A percentile compares a stretch with the other conserved stretches of the same genome.
Conservation (phyloP, 2,888 invertebrate species). For the Nycteola revayana region DNA sequence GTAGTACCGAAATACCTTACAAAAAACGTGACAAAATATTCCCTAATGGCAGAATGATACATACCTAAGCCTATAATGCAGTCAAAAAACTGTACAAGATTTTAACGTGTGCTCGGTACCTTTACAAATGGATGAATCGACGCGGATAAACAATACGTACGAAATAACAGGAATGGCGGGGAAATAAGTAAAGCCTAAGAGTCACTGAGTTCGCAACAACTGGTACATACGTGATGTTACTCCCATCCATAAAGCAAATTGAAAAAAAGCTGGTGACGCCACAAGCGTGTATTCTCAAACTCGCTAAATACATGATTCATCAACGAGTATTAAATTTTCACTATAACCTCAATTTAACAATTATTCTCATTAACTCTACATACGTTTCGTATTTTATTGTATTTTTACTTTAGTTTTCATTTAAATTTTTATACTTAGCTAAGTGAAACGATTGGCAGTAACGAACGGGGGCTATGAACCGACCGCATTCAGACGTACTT, state of each 20-base stretch:
- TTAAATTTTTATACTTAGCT: constrained; percentile 46
- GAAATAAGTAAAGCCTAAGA: constrained; percentile 31
- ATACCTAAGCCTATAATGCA: constrained; percentile 39
- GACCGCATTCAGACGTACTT: constrained; percentile 42
- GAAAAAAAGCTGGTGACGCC: constrained; percentile 35
- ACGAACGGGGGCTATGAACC: constrained; percentile 40
- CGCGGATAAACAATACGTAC: constrained; percentile 16
- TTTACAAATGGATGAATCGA: constrained; percentile 23
- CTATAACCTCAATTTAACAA: constrained; percentile 76
- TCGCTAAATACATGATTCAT: constrained; percentile 60
- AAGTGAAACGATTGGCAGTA: constrained; percentile 74
- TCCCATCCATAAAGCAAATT: constrained; percentile 20
- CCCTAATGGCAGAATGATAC: constrained; percentile 35
- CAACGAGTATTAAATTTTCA: constrained; percentile 78
- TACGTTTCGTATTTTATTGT: constrained; percentile 55
- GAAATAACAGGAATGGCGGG: constrained; percentile 38
- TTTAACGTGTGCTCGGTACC: constrained; percentile 55
- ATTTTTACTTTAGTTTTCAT: constrained; percentile 46
- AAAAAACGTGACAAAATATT: constrained; percentile 15
- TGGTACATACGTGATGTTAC: neutral
- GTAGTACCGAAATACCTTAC: constrained; percentile 19
- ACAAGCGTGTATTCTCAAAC: constrained; percentile 34
- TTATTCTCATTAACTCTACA: constrained; percentile 66
- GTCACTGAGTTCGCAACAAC: constrained; percentile 12
- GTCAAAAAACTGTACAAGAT: constrained; percentile 46